A percentile compares a stretch with the other conserved stretches of the same genome.
Conservation (phyloP, 2,888 invertebrate species). For the Cephus spinipes region DNA sequence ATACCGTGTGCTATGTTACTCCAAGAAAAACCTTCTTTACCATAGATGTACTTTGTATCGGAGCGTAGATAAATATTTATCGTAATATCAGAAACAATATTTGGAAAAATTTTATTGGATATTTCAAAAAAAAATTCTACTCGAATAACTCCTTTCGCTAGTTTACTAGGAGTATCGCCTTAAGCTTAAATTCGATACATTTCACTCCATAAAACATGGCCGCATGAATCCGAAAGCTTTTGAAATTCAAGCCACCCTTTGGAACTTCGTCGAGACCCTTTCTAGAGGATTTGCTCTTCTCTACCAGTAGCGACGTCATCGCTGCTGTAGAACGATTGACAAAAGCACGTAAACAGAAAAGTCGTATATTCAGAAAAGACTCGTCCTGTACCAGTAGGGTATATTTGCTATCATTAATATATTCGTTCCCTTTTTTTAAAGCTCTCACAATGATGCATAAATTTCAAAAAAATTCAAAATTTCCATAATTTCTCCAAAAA, state of each 20-base stretch:
- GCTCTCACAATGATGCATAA: too few relatives aligned
- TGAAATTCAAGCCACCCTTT: slow-evolving; percentile 9
- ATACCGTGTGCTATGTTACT: too few relatives aligned
- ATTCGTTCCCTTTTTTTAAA: too few relatives aligned
- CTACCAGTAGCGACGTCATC: neutral
- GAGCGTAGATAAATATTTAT: too few relatives aligned
- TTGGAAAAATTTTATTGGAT: too few relatives aligned
- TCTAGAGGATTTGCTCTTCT: neutral
- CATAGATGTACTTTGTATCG: too few relatives aligned
- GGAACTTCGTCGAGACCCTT: neutral
- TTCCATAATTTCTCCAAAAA: too few relatives aligned
- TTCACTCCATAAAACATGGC: slow-evolving; percentile 7
- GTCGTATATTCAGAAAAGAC: neutral
- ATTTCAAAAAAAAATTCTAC: too few relatives aligned
- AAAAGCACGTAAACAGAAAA: neutral
- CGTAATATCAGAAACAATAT: too few relatives aligned
- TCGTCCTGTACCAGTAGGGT: neutral
- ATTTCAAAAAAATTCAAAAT: too few relatives aligned
- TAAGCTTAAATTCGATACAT: slow-evolving; percentile 2
- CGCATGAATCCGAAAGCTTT: slow-evolving; percentile 7
- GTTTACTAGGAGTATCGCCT: neutral
- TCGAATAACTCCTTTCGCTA: neutral
- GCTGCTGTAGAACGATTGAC: too few relatives aligned
- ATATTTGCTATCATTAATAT: neutral
- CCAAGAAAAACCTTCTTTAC: too few relatives aligned